Conservation (phyloP, 2,888 invertebrate genomes). For the Drosophila engyochracea region DNA sequence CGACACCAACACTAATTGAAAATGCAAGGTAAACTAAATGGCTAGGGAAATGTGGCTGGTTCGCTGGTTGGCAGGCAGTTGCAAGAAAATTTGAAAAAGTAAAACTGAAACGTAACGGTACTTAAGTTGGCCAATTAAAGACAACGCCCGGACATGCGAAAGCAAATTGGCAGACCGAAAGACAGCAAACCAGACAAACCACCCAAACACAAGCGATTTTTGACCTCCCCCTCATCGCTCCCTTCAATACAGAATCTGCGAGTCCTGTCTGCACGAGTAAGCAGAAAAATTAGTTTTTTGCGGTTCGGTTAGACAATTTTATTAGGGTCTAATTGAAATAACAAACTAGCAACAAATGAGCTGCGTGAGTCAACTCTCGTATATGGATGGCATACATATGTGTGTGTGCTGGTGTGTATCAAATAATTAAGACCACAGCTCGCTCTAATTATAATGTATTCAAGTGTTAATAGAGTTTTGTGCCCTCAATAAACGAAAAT, state of each 20-base stretch:
- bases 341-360: conserved; percentile 62
- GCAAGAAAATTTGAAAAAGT: conserved; percentile 46
- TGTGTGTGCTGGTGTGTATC: conserved; percentile 15
- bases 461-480: conserved; percentile 62
- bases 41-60: conserved; percentile 64
- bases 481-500: conserved; percentile 13
- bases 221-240: background rate
- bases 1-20: conserved; percentile 71
- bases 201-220: conserved; percentile 4
- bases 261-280: conserved; percentile 39
- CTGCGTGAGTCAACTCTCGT: conserved; percentile 33
- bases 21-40: conserved; percentile 77
- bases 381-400: background rate
- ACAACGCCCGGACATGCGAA: conserved; percentile 41
- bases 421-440: conserved; percentile 51
- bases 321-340: conserved; percentile 80
- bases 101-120: conserved; percentile 74
- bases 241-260: background rate
- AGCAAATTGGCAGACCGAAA: conserved; percentile 21
- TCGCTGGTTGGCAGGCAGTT: conserved; percentile 14
- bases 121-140: conserved; percentile 82
- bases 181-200: conserved; percentile 19
- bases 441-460: conserved; percentile 65
- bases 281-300: conserved; percentile 57
- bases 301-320: conserved; percentile 69